phyloP scores from a whole-genome alignment of 2,797 vertebrate genomes.

The Squalus acanthias region DNA sequence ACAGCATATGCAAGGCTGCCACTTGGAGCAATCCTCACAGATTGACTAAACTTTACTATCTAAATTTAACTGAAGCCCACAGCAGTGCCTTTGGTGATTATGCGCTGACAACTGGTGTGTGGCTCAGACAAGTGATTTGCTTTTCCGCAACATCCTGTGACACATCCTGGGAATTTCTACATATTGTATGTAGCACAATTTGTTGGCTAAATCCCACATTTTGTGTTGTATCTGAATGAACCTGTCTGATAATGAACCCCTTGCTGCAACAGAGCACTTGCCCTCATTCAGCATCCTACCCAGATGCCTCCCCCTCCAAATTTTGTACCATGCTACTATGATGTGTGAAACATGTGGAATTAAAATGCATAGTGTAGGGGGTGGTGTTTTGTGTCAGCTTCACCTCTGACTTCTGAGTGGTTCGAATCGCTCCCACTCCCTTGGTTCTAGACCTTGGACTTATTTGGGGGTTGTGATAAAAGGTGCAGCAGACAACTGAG shows the following conservation, averaged over 20 bases:
- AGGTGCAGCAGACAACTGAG: too few relatives aligned
- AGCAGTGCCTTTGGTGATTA: background rate
- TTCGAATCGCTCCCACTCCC: too few relatives aligned
- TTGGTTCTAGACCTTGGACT: too few relatives aligned
- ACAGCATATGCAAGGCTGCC: background rate
- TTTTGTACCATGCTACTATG: background rate
- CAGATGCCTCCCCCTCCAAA: background rate
- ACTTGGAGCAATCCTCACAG: background rate
- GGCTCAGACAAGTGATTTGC: background rate
- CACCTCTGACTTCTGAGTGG: too few relatives aligned
- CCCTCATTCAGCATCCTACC: background rate
- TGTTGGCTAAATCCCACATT: background rate
- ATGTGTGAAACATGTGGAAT: background rate
- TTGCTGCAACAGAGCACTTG: background rate
- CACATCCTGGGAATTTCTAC: background rate
- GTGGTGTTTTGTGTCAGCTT: too few relatives aligned
- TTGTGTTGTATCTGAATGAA: background rate
- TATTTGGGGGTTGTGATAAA: too few relatives aligned
- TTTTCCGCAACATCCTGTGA: background rate
- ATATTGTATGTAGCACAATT: background rate
- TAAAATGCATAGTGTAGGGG: background rate
- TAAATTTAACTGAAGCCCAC: background rate
- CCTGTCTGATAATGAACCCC: background rate
- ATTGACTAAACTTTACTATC: background rate
- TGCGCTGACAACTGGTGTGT: too few relatives aligned